Percentiles rank a stretch among this genome's conserved stretches.
These are phyloP conservation scores for Hypotaenidia okinawae DNA, from an alignment of 2,797 vertebrate genomes.

Conservation along the genomic window DNA sequence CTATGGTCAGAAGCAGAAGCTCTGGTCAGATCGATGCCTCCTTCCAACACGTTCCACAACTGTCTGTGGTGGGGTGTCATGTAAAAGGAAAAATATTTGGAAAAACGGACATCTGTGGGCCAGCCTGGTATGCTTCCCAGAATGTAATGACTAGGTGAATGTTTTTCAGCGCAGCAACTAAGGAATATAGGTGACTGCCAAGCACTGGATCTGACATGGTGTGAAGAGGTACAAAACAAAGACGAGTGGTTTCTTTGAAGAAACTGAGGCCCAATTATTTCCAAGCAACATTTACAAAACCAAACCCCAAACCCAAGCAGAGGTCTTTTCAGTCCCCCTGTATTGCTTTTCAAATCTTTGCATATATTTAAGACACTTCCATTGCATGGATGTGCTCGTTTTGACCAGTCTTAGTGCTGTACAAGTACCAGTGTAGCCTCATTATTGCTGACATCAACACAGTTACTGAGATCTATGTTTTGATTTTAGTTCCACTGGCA, in stretches of 20 bases:
- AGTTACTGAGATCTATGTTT: not conserved
- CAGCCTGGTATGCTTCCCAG: constrained; percentile 65
- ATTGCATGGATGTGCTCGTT: not conserved
- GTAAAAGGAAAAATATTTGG: constrained; percentile 68
- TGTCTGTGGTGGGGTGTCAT: constrained; percentile 66
- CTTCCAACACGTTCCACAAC: constrained; percentile 31
- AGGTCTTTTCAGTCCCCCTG: not conserved
- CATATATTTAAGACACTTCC: not conserved
- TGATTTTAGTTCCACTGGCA: not conserved
- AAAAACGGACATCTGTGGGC: constrained; percentile 57
- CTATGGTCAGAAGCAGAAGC: constrained; percentile 5
- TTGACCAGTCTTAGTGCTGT: not conserved
- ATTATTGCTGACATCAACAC: not conserved
- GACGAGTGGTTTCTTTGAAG: constrained; percentile 22
- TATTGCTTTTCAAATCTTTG: not conserved
- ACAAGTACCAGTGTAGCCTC: not conserved
- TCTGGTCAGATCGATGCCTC: constrained; percentile 48
- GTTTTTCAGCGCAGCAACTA: constrained; percentile 40
- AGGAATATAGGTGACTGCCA: constrained; percentile 62
- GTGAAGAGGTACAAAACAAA: constrained; percentile 47
- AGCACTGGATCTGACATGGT: constrained; percentile 29
- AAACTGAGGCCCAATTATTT: constrained; percentile 30
- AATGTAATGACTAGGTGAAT: constrained; percentile 72
- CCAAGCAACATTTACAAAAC: not conserved
- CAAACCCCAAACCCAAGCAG: not conserved